Evolutionary conservation across 92 coral and sea anemone species (phyloP).

Genomic region (Epizoanthus rinbou): DNA sequence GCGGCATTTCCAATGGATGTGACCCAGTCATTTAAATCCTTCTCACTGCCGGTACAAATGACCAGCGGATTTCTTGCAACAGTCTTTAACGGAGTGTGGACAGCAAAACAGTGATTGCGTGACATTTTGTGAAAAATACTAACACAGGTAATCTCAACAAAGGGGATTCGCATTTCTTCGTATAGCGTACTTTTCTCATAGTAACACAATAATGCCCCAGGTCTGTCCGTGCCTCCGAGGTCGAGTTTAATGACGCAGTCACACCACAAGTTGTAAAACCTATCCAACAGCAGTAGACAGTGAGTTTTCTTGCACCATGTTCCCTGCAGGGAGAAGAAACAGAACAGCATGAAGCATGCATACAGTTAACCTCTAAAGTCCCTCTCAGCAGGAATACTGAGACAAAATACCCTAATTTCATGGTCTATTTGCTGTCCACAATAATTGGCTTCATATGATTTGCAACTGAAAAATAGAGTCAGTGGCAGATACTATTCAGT

Average conservation of each 20-base stretch:
- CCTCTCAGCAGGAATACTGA: no score
- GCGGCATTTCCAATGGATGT: slow-evolving; percentile 69
- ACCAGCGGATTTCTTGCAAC: slow-evolving; percentile 78
- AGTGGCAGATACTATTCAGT: no score
- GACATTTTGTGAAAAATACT: slow-evolving; percentile 72
- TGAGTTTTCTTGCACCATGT: slow-evolving; percentile 89
- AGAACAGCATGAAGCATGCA: no score
- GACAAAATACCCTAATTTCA: no score
- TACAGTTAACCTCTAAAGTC: no score
- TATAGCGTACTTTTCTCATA: slow-evolving; percentile 69
- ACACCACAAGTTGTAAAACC: slow-evolving; percentile 79
- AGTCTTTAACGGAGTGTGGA: slow-evolving; percentile 76
- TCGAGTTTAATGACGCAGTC: slow-evolving; percentile 83
- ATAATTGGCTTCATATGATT: no score
- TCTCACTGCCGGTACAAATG: slow-evolving; percentile 69
- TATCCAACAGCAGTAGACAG: slow-evolving; percentile 68
- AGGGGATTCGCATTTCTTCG: slow-evolving; percentile 78
- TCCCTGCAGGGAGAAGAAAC: slow-evolving; percentile 52
- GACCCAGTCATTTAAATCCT: slow-evolving; percentile 94
- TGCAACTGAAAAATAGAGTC: no score
- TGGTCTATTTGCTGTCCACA: no score
- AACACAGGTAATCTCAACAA: slow-evolving; percentile 77
- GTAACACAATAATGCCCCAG: slow-evolving; percentile 72
- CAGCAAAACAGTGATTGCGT: slow-evolving; percentile 83
- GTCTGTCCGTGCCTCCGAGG: slow-evolving; percentile 63